Evolutionary conservation across 2,888 invertebrate genomes (phyloP).

Genomic region (Caenorhabditis japonica): DNA sequence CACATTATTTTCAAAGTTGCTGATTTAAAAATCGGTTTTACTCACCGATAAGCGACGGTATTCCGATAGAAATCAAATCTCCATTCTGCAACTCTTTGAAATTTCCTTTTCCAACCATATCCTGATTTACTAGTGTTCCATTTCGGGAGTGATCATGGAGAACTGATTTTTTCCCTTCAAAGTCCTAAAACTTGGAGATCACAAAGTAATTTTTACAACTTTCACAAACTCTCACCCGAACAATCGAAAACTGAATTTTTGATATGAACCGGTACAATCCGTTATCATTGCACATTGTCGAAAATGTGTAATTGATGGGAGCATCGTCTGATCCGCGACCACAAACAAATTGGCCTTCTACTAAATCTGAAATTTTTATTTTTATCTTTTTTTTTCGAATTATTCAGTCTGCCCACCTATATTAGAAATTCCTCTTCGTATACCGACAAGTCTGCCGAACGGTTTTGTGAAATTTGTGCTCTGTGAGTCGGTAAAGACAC

Average conservation of each 20-base stretch:
- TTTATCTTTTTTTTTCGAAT: not conserved
- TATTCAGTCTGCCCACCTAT: slow-evolving; percentile 19
- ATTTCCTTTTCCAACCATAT: slow-evolving; percentile 47
- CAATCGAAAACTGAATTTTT: slow-evolving; percentile 39
- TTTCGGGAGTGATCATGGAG: slow-evolving; percentile 60
- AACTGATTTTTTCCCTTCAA: slow-evolving; percentile 5
- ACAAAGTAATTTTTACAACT: no score
- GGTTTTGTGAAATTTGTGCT: slow-evolving; percentile 3
- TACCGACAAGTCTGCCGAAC: slow-evolving; percentile 30
- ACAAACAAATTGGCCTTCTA: slow-evolving; percentile 34
- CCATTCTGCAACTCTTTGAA: slow-evolving; percentile 31
- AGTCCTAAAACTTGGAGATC: slow-evolving; percentile 20
- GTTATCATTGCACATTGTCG: slow-evolving; percentile 3
- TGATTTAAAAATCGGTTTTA: no score
- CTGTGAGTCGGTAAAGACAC: slow-evolving; percentile 23
- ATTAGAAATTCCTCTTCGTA: slow-evolving; percentile 25
- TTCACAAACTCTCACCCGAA: slow-evolving; percentile 16
- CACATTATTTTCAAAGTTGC: no score
- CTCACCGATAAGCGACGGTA: slow-evolving; percentile 44
- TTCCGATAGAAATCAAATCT: slow-evolving; percentile 58
- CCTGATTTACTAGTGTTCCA: slow-evolving; percentile 60
- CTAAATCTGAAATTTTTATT: slow-evolving; percentile 32
- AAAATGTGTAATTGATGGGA: slow-evolving; percentile 31
- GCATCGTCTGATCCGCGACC: slow-evolving; percentile 39
- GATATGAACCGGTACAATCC: slow-evolving; percentile 33